A percentile compares a stretch with the other conserved stretches of the same genome.
phyloP scores from a whole-genome alignment of 2,113 vertebrate species.

The Hemichromis elongatus region DNA sequence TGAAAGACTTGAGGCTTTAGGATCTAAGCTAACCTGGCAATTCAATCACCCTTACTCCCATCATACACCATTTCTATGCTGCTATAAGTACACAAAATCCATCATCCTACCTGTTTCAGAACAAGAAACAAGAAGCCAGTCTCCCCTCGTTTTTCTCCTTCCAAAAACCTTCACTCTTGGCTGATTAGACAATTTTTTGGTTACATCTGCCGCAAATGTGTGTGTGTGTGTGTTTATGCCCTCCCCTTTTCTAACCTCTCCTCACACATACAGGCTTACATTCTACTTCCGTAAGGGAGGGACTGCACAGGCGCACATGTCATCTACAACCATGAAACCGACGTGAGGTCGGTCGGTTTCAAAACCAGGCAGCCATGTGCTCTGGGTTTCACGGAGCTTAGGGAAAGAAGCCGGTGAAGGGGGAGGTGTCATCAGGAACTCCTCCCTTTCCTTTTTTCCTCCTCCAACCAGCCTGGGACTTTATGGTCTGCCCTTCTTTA shows the following conservation, averaged over 20 bases:
- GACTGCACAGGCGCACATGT: conserved; percentile 37
- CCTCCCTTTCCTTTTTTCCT: conserved; percentile 1
- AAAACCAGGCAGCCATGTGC: conserved; percentile 37
- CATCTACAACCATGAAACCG: not conserved
- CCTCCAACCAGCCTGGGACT: not conserved
- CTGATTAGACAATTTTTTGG: not conserved
- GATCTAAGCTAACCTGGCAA: not conserved
- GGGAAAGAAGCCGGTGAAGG: not conserved
- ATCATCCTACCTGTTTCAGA: conserved; percentile 43
- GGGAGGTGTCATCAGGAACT: not conserved
- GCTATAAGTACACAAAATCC: not conserved
- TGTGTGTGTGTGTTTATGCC: not conserved
- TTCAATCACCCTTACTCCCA: not conserved
- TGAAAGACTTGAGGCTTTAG: not conserved
- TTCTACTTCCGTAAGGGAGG: conserved; percentile 34
- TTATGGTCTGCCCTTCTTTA: not conserved
- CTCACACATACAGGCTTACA: not conserved
- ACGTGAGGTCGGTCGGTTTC: not conserved
- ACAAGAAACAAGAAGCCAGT: not conserved
- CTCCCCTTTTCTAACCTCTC: not conserved
- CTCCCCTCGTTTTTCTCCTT: not conserved
- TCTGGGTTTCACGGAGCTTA: not conserved
- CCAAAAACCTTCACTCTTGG: conserved; percentile 15
- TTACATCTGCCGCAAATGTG: conserved; percentile 10
- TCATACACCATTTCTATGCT: not conserved